Evolutionary conservation across 2,797 vertebrate species (phyloP).

Genomic region (Caiman crocodilus): DNA sequence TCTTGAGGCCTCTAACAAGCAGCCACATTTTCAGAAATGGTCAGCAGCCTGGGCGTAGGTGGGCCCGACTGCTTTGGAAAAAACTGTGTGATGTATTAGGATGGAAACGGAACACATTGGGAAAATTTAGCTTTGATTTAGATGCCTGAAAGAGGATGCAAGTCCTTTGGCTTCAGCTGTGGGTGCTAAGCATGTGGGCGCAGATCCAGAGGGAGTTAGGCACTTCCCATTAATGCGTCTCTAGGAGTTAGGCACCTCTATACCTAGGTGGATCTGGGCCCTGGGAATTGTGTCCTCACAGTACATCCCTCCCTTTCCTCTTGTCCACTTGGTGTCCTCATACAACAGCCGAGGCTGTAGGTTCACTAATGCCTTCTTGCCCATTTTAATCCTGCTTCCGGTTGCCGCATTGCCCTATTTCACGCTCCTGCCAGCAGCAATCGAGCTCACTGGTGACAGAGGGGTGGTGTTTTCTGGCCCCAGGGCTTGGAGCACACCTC

Average conservation of each 20-base stretch:
- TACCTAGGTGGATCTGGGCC: background rate
- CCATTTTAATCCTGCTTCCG: background rate
- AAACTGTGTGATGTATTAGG: background rate
- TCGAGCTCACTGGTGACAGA: conserved; percentile 47
- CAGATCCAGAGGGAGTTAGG: too few species aligned
- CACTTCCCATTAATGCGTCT: too few species aligned
- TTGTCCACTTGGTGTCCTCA: background rate
- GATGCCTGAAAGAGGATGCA: background rate
- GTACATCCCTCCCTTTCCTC: background rate
- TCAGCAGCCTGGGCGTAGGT: rapidly evolving
- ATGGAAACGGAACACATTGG: rapidly evolving
- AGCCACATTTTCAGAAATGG: background rate
- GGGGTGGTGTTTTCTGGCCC: conserved; percentile 67
- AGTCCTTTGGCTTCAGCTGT: background rate
- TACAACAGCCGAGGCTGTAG: background rate
- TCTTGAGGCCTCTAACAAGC: background rate
- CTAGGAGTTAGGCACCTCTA: too few species aligned
- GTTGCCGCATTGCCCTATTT: conserved; percentile 5
- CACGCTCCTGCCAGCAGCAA: conserved; percentile 52
- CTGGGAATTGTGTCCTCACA: background rate
- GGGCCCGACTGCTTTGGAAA: background rate
- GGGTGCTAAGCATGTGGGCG: background rate
- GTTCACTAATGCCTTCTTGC: conserved; percentile 3
- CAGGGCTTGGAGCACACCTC: conserved; percentile 57
- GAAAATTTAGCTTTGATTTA: background rate